Percentiles rank a stretch among this genome's conserved stretches.
Evolutionary conservation across 2,113 vertebrate genomes (phyloP).

Genomic region (Chelonoidis abingdonii): DNA sequence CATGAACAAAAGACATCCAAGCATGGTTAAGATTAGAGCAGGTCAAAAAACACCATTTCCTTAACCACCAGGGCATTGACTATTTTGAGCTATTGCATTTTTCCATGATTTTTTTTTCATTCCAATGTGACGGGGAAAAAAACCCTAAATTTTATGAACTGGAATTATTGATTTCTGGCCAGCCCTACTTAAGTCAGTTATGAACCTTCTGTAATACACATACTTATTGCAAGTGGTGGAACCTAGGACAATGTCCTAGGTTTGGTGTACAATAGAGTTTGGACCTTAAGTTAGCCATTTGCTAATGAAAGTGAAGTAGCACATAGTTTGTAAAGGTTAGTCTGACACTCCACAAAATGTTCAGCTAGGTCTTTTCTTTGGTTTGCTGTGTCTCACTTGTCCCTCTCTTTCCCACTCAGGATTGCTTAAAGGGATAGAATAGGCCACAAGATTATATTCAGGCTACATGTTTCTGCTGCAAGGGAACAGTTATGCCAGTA

Average conservation of each 20-base stretch:
- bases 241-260: neutral
- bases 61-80: neutral
- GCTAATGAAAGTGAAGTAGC: neutral
- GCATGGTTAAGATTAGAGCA: slow-evolving; percentile 31
- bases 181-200: neutral
- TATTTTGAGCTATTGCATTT: neutral
- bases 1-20: slow-evolving; percentile 58
- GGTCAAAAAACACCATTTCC: slow-evolving; percentile 29
- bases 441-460: neutral
- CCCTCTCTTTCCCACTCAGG: neutral
- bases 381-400: neutral
- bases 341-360: neutral
- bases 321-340: neutral
- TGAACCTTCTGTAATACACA: neutral
- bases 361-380: neutral
- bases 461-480: neutral
- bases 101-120: neutral
- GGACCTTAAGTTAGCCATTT: neutral
- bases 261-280: neutral
- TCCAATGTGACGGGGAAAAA: neutral
- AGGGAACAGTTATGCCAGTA: neutral
- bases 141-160: neutral
- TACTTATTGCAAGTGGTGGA: neutral
- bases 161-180: neutral
- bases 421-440: neutral